A percentile compares a stretch with the other conserved stretches of the same genome.
Evolutionary conservation across 2,797 vertebrate species (phyloP).

Genomic region (Uromys caudimaculatus): DNA sequence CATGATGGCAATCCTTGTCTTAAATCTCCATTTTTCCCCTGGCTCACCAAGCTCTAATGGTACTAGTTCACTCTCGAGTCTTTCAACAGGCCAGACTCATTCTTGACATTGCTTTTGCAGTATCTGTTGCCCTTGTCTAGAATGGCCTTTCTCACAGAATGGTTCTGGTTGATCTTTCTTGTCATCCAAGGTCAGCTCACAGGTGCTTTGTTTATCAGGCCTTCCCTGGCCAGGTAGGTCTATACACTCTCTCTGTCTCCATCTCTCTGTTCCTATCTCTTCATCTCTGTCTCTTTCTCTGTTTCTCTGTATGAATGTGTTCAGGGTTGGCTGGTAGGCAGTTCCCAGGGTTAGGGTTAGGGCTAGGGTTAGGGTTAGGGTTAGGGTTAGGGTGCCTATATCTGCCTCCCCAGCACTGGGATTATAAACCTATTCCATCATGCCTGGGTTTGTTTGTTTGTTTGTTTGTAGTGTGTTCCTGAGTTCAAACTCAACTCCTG

Average conservation of each 20-base stretch:
- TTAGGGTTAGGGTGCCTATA: neutral
- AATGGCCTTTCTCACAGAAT: neutral
- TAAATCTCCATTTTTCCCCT: neutral
- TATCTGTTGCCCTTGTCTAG: neutral
- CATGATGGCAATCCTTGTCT: neutral
- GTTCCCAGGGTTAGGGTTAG: neutral
- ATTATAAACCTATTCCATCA: neutral
- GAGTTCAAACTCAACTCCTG: neutral
- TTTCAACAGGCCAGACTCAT: neutral
- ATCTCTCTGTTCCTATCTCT: neutral
- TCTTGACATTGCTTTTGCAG: too few relatives aligned
- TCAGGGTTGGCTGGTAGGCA: neutral
- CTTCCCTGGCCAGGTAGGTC: rapidly evolving
- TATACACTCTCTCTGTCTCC: neutral
- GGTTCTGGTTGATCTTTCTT: neutral
- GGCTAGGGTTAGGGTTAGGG: neutral
- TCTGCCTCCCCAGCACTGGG: neutral
- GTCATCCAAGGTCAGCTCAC: neutral
- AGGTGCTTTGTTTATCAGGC: neutral
- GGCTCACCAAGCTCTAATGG: neutral
- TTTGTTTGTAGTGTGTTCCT: neutral
- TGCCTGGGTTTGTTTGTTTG: neutral
- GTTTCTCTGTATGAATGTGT: neutral
- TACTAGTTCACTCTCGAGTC: neutral
- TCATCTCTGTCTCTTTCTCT: neutral